phyloP scores from a whole-genome alignment of 2,797 vertebrate genomes.

The Centroberyx gerrardi region DNA sequence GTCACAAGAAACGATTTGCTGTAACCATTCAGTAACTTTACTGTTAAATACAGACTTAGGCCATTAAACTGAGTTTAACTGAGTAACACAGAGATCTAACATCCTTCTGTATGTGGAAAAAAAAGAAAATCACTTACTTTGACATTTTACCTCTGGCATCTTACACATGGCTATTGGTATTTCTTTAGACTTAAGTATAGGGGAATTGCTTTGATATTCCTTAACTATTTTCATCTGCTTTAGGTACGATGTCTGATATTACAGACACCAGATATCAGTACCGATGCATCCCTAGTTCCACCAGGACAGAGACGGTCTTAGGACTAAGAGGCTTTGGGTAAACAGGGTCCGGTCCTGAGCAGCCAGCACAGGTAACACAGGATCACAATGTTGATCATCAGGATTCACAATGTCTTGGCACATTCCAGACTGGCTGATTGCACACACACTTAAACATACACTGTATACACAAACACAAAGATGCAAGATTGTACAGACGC shows the following conservation, averaged over 20 bases:
- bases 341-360: background rate
- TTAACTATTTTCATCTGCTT: too few relatives aligned
- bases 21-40: too few relatives aligned
- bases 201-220: too few relatives aligned
- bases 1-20: too few relatives aligned
- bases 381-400: conserved; percentile 72
- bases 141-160: background rate
- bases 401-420: conserved; percentile 70
- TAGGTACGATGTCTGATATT: background rate
- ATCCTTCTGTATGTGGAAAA: too few relatives aligned
- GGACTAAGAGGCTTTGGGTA: too few relatives aligned
- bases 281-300: too few relatives aligned
- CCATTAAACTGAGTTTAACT: too few relatives aligned
- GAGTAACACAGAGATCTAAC: too few relatives aligned
- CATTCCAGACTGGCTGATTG: conserved; percentile 69
- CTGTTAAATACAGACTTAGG: too few relatives aligned
- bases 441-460: conserved; percentile 40
- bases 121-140: too few relatives aligned
- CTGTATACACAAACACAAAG: conserved; percentile 62
- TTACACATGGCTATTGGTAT: background rate
- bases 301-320: too few relatives aligned
- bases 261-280: background rate
- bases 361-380: conserved; percentile 62
- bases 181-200: background rate
- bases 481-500: conserved; percentile 40